phyloP scores from a whole-genome alignment of 2,113 vertebrate species.

The Ptilonorhynchus violaceus region DNA sequence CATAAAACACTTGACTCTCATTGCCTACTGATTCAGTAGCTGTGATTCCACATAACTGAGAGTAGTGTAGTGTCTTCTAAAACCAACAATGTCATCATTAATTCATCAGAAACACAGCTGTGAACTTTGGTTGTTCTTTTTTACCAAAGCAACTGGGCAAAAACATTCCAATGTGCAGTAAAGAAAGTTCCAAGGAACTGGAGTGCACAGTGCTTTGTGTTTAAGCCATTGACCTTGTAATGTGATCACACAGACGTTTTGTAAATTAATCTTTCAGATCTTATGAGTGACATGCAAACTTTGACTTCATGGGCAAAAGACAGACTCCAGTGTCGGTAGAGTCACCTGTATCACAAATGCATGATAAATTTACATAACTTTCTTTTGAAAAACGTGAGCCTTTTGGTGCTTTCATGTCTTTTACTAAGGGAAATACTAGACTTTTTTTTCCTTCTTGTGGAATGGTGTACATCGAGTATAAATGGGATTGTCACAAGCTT shows the following conservation, averaged over 20 bases:
- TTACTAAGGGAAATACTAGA: background rate
- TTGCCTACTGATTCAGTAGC: slow-evolving; percentile 27
- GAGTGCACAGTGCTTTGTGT: background rate
- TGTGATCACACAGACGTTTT: slow-evolving; percentile 40
- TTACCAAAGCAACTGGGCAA: background rate
- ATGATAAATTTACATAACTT: background rate
- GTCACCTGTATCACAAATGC: background rate
- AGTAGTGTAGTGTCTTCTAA: slow-evolving; percentile 9
- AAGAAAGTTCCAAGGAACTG: slow-evolving; percentile 38
- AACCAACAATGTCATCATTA: slow-evolving; percentile 49
- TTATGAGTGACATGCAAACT: slow-evolving; percentile 41
- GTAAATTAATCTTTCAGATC: slow-evolving; percentile 44
- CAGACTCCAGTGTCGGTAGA: background rate
- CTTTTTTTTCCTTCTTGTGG: background rate
- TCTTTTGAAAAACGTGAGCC: background rate
- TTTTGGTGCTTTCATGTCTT: background rate
- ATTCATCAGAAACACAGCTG: slow-evolving; percentile 48
- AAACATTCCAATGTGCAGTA: slow-evolving; percentile 32
- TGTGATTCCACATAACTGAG: slow-evolving; percentile 23
- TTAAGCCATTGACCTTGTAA: slow-evolving; percentile 44
- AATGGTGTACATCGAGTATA: background rate
- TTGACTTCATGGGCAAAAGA: slow-evolving; percentile 23
- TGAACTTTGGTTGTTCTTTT: slow-evolving; percentile 17
- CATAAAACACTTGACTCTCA: background rate
- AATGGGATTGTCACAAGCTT: background rate